Evolutionary conservation across 2,888 invertebrate species (phyloP), one percentile per base, ranked within the genome.

Genomic region (Metopia argyrocephala): DNA sequence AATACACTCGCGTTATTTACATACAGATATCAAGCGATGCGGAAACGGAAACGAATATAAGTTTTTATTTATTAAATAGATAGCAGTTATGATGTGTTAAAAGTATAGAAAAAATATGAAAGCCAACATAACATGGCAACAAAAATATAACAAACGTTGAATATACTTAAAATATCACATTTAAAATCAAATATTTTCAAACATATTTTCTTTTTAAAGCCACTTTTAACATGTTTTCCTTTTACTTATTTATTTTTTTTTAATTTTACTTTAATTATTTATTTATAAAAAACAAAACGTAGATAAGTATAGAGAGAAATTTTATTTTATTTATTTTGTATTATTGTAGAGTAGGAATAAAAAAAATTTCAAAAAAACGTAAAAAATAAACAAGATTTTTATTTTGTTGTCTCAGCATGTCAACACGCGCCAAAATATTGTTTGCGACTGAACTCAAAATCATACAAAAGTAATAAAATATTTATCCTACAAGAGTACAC

Each of bases 391-490:
- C 88, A 87, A 88, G 86, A 84, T 76, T 84, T 85, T 87, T n/a
- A n/a, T 68, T 70, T 74, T 80, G 57, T 79, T 62, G 81, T 56
- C 56, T 54, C 18, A 82, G 84, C 88, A 89, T 88, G 88, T 88
- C 89, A 89, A 89, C 88, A 89, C 89, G 89, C 89, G 89, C 89
- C 88, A 88, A 89, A 89, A 87, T 87, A 86, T 88, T 88, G 86
- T 87, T 85, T 87, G 89, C 89, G 87, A 89, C 89, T 89, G 88
- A 88, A 82, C 84, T 31, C 54, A 38, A 61, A 25, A 54, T 18
- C 23, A 54, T 46, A 54, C 48, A 61, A 61, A 28, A 62, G 71
- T 73, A 71, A 66, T 48, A 62, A 73, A 75, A 73, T 48, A 25
- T 56, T 56, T 59, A 61, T 31, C 50, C 27, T 65, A 68, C 27